phyloP scores from a whole-genome alignment of 2,797 vertebrate genomes.

The Lutjanus argentimaculatus region DNA sequence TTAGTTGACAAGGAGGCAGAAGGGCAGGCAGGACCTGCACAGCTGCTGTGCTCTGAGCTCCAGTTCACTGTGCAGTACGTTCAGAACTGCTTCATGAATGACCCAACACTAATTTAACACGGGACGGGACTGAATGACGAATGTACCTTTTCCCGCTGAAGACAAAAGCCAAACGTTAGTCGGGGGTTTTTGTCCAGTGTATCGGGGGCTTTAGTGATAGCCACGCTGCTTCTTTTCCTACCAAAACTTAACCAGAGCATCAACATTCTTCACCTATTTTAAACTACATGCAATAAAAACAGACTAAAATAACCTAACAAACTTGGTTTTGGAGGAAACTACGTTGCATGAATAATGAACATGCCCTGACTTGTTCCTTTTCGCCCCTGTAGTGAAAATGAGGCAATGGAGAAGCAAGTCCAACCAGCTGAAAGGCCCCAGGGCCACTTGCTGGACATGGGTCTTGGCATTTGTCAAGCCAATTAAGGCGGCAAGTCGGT shows the following conservation, averaged over 20 bases:
- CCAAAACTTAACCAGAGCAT: background rate
- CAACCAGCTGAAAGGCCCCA: conserved; percentile 59
- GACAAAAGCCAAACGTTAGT: too few species aligned
- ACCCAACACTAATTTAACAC: too few species aligned
- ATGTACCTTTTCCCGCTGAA: too few species aligned
- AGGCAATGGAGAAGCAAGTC: conserved; percentile 27
- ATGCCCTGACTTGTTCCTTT: conserved; percentile 30
- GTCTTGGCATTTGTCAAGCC: conserved; percentile 70
- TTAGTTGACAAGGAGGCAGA: too few species aligned
- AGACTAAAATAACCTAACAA: background rate
- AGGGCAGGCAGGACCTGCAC: too few species aligned
- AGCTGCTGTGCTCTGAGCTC: too few species aligned
- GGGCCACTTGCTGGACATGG: conserved; percentile 58
- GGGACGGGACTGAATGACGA: too few species aligned
- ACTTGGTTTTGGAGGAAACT: conserved; percentile 1
- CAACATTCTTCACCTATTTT: background rate
- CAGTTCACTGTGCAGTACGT: too few species aligned
- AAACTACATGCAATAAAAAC: background rate
- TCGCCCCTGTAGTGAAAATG: conserved; percentile 36
- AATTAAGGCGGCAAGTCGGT: conserved; percentile 60
- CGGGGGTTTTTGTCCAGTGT: too few species aligned
- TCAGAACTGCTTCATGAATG: too few species aligned
- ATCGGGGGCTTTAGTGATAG: background rate
- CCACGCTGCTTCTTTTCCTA: conserved; percentile 1
- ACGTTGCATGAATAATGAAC: conserved; percentile 18